Evolutionary conservation across 1,140 invertebrate species (phyloP), one percentile per base, ranked within the genome.

Genomic region (Macrosteles quadrilineatus): DNA sequence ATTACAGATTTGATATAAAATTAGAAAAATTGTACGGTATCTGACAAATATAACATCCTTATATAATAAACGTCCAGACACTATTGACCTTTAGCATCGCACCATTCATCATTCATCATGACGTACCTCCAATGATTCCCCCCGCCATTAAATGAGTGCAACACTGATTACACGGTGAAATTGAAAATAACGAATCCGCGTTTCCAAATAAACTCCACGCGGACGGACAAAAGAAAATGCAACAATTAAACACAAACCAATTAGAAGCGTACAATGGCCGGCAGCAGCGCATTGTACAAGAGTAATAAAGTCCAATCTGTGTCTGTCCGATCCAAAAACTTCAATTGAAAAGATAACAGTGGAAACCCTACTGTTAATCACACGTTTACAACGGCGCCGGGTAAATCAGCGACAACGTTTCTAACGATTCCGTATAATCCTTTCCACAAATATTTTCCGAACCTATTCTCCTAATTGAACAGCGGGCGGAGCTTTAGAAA

Each of bases 191-290:
- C n/a, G n/a, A 36, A 36, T 36, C 4, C 4, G 32, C 4, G 14
- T 36, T 36, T 14, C 32, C 32, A 36, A 36, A 36, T 36, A 36
- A 36, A 36, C 4, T 4, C n/a, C 14, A 6, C 32, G 32, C 32
- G 4, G 6, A 21, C 47, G 4, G n/a, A 50, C 47, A 50, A 50
- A 50, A 50, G 27, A 59, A 25, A 59, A 14, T 11, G 21, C 55
- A 25, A 59, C 27, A 59, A 59, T 59, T 25, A 59, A 59, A 59
- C 55, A 59, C 55, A 30, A 30, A 59, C 55, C 55, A 59, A 59
- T 59, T 59, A 59, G 21, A 59, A 14, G 21, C 55, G 55, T 14
- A 59, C 55, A 59, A 59, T 27, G 25, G 25, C 9, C 21, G 11
- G 55, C 21, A 50, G 47, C 27, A 3, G 25, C 55, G n/a, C 55